Evolutionary conservation across 2,797 vertebrate genomes (phyloP).

Genomic region (Cyclopterus lumpus): DNA sequence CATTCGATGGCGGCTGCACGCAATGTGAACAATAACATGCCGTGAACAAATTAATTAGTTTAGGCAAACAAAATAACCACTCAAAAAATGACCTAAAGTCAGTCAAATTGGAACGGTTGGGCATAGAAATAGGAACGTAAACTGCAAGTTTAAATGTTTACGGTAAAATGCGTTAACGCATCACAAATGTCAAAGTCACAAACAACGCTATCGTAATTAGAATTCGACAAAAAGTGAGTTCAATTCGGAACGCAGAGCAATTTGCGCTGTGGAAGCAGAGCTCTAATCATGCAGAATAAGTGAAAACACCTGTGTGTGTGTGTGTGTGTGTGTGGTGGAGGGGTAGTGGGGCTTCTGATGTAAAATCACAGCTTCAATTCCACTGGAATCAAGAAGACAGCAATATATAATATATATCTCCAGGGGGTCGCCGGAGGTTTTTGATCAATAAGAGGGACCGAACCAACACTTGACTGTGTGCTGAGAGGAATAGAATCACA

Average conservation of each 20-base stretch:
- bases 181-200: too few relatives aligned
- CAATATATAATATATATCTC: slow-evolving; percentile 29
- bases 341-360: slow-evolving; percentile 18
- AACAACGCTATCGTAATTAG: background rate
- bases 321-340: background rate
- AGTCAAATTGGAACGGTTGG: too few relatives aligned
- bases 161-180: too few relatives aligned
- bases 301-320: slow-evolving; percentile 17
- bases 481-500: slow-evolving; percentile 34
- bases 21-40: too few relatives aligned
- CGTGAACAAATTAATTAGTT: background rate
- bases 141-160: too few relatives aligned
- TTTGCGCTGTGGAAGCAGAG: too few relatives aligned
- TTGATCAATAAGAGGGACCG: slow-evolving; percentile 50
- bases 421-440: slow-evolving; percentile 16
- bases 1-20: background rate
- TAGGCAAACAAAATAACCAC: background rate
- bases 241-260: too few relatives aligned
- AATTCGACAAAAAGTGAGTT: background rate
- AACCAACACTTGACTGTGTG: slow-evolving; percentile 35
- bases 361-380: slow-evolving; percentile 33
- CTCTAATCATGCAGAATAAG: slow-evolving; percentile 4
- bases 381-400: slow-evolving; percentile 26
- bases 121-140: too few relatives aligned
- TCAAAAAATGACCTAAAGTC: too few relatives aligned